Percentiles rank a stretch among this genome's conserved stretches.
These are phyloP conservation scores for Oligia latruncula DNA, from an alignment of 2,888 invertebrate species.

Conservation along the genomic window DNA sequence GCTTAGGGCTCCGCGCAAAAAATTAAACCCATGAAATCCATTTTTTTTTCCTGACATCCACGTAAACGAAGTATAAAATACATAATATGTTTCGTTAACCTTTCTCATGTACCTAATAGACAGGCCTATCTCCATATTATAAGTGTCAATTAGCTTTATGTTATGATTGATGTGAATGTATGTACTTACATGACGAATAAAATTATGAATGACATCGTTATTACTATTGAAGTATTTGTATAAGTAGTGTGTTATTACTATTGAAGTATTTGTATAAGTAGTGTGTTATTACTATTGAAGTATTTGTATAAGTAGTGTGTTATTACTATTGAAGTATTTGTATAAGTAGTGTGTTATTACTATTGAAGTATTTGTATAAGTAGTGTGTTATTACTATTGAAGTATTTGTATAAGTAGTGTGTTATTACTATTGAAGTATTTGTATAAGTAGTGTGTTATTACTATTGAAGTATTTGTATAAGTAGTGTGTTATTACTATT, in stretches of 20 bases:
- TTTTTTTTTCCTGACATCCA: neutral
- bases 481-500: conserved; percentile 8
- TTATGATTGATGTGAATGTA: conserved; percentile 15
- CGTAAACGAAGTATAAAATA: neutral
- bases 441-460: neutral
- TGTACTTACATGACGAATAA: conserved; percentile 7
- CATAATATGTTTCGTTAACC: neutral
- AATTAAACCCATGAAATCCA: neutral
- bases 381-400: conserved; percentile 30
- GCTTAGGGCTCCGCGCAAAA: too few species aligned
- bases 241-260: conserved; percentile 21
- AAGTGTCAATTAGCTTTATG: neutral
- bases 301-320: conserved; percentile 19
- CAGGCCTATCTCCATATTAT: neutral
- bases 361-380: too few species aligned
- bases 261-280: too few species aligned
- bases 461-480: conserved; percentile 10
- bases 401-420: too few species aligned
- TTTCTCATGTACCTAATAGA: neutral
- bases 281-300: too few species aligned
- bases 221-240: conserved; percentile 15
- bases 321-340: too few species aligned
- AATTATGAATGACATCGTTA: conserved; percentile 18
- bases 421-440: conserved; percentile 29
- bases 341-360: conserved; percentile 26